These are phyloP conservation scores for Aptenodytes forsteri DNA, from an alignment of 2,113 vertebrate genomes.

Conservation along the genomic window DNA sequence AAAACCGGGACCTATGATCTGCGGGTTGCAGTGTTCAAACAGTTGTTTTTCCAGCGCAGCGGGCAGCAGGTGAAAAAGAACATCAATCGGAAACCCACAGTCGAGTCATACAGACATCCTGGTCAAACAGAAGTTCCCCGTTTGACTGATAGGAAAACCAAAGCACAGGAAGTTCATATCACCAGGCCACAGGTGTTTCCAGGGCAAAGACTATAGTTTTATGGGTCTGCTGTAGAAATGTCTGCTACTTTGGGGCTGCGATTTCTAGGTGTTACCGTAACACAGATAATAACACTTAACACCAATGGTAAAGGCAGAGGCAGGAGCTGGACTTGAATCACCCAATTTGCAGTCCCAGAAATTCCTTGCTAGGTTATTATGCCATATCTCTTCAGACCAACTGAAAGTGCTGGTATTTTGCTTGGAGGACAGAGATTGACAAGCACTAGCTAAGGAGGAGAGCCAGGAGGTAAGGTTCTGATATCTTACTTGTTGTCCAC, in stretches of 20 bases:
- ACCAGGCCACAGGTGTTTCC: conserved; percentile 29
- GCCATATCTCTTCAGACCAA: not conserved
- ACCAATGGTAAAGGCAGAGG: not conserved
- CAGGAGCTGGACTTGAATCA: not conserved
- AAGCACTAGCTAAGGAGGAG: not conserved
- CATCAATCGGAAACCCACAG: not conserved
- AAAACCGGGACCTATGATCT: not conserved
- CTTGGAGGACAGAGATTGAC: not conserved
- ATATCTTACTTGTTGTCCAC: not conserved
- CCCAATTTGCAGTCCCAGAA: not conserved
- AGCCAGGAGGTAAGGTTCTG: not conserved
- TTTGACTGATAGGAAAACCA: not conserved
- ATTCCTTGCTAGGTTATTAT: not conserved
- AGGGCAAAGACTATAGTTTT: not conserved
- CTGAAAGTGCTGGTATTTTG: not conserved
- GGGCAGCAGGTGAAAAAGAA: not conserved
- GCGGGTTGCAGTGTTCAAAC: not conserved
- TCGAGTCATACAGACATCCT: not conserved
- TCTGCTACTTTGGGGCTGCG: not conserved
- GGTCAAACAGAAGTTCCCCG: not conserved
- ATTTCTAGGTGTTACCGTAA: not conserved
- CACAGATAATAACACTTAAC: not conserved
- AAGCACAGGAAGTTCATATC: not conserved
- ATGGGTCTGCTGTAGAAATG: not conserved
- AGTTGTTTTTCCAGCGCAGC: not conserved